Evolutionary conservation across 1,140 invertebrate genomes (phyloP).

Genomic region (Aphidius ervi): DNA sequence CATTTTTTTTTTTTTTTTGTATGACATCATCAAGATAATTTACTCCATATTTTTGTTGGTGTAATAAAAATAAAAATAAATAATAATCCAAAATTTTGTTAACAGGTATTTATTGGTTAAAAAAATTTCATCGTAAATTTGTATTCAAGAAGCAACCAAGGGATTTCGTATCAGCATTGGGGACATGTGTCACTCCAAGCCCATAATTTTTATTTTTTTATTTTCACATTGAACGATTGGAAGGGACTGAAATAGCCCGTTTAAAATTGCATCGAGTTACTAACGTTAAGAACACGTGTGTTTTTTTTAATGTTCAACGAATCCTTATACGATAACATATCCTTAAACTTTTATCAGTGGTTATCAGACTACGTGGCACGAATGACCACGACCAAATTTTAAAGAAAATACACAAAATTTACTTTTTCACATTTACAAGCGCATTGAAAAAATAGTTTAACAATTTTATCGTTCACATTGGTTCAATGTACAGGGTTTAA

Average conservation of each 20-base stretch:
- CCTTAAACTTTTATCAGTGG: slow-evolving; percentile 53
- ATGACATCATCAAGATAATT: too few relatives aligned
- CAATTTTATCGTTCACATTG: too few relatives aligned
- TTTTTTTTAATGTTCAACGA: slow-evolving; percentile 51
- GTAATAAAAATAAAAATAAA: too few relatives aligned
- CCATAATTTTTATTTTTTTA: slow-evolving; percentile 31
- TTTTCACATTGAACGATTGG: slow-evolving; percentile 25
- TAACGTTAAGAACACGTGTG: slow-evolving; percentile 50
- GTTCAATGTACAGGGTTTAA: too few relatives aligned
- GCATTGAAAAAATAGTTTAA: background rate
- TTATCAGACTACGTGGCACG: slow-evolving; percentile 48
- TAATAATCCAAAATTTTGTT: too few relatives aligned
- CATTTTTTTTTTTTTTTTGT: too few relatives aligned
- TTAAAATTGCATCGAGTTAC: slow-evolving; percentile 51
- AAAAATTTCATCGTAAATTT: slow-evolving; percentile 29
- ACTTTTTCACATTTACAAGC: background rate
- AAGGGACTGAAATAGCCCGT: slow-evolving; percentile 45
- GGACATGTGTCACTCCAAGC: slow-evolving; percentile 50
- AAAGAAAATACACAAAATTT: slow-evolving; percentile 8
- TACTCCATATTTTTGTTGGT: too few relatives aligned
- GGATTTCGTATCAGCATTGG: slow-evolving; percentile 38
- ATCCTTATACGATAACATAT: slow-evolving; percentile 49
- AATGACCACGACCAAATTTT: slow-evolving; percentile 37
- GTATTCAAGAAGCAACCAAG: slow-evolving; percentile 38
- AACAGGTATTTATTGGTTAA: slow-evolving; percentile 1